Evolutionary conservation across 2,888 invertebrate species (phyloP).

Genomic region (Branchipolynoe longqiensis): DNA sequence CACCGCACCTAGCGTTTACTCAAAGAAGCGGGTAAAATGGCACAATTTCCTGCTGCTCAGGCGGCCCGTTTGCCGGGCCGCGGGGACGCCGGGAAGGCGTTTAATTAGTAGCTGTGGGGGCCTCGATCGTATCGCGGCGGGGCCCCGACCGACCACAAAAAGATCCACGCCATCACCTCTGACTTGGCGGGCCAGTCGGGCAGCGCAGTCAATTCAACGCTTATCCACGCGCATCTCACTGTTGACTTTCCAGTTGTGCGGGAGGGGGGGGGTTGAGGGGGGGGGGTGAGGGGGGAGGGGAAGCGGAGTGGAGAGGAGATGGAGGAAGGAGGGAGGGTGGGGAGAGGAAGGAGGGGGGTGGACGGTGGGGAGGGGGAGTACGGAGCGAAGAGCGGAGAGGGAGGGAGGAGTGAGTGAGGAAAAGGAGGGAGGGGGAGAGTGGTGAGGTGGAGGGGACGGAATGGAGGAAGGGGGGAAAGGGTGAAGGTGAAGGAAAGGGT

Average conservation of each 20-base stretch:
- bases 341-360: background rate
- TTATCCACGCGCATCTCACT: constrained; percentile 28
- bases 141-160: background rate
- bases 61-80: constrained; percentile 9
- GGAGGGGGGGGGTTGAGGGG: background rate
- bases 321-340: background rate
- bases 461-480: background rate
- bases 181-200: constrained; percentile 23
- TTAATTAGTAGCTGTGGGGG: constrained; percentile 44
- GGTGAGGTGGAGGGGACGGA: background rate
- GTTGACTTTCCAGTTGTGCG: constrained; percentile 7
- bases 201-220: constrained; percentile 21
- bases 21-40: constrained; percentile 43
- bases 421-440: background rate
- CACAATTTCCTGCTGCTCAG: constrained; percentile 40
- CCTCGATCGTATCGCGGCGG: constrained; percentile 4
- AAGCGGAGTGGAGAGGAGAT: background rate
- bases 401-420: background rate
- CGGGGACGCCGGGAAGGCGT: background rate
- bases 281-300: background rate
- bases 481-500: background rate
- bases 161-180: background rate
- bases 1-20: constrained; percentile 48
- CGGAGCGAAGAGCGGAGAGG: background rate
- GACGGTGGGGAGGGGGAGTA: background rate